Conservation (phyloP, 2,113 vertebrate species). For the Rissa tridactyla region DNA sequence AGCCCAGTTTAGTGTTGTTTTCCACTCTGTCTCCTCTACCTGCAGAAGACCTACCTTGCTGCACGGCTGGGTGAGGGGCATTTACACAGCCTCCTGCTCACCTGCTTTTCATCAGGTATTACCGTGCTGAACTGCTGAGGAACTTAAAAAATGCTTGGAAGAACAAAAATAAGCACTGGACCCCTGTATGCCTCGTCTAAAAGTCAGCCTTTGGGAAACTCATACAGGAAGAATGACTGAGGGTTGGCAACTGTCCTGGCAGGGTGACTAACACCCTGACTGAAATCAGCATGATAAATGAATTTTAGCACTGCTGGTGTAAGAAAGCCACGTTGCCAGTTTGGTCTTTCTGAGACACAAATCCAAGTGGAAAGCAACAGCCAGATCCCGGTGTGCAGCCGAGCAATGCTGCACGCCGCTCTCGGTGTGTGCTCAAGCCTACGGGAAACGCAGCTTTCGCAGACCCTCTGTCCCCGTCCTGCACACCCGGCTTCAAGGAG, state of each 20-base stretch:
- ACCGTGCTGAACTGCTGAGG: not conserved
- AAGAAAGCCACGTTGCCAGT: not conserved
- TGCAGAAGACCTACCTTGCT: not conserved
- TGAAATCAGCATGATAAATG: not conserved
- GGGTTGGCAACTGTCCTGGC: not conserved
- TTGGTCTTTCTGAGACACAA: not conserved
- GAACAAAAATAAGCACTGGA: not conserved
- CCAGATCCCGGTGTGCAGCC: accelerated
- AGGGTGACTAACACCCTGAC: not conserved
- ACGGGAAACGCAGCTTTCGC: accelerated
- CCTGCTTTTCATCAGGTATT: not conserved
- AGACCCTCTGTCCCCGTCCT: not conserved
- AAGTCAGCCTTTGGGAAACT: not conserved
- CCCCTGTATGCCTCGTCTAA: accelerated
- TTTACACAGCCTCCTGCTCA: not conserved
- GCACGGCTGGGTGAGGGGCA: not conserved
- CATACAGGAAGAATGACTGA: not conserved
- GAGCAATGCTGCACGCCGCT: accelerated
- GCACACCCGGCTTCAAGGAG: not conserved
- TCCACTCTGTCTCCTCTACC: not conserved
- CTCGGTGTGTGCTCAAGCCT: not conserved
- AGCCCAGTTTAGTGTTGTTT: not conserved
- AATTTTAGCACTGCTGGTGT: not conserved
- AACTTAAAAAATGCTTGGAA: not conserved
- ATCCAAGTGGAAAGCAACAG: not conserved